Evolutionary conservation across 2,797 vertebrate species (phyloP), one percentile per base, ranked within the genome.

Genomic region (Thripadectes ignobilis): DNA sequence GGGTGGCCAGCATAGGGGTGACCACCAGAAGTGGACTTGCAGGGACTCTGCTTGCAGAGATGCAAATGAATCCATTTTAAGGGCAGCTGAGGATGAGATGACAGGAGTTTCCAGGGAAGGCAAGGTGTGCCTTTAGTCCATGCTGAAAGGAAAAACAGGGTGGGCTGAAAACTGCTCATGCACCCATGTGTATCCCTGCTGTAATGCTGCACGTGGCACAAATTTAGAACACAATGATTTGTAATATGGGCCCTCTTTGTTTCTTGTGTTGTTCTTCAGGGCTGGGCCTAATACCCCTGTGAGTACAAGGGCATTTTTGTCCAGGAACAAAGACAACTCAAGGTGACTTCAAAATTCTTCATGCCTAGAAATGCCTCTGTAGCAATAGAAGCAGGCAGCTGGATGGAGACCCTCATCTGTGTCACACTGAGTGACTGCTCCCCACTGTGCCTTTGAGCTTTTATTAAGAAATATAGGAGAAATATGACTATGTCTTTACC

Each of bases 81-180:
- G 49, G 34, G n/a, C 12, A 69, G 27, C 18, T 54, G 36, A 38
- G 7, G 2, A 41, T 13, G 30, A 66, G 15, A 9, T 9, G 13
- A 52, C 4, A 55, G 38, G 20, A 85, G 32, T 14, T 73, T 55
- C 23, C 36, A 26, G 21, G 43, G n/a, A 67, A 51, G 43, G 30
- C 9, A 72, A 89, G 39, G 13, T 18, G 7, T 15, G 2, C 26
- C 16, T 67, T 61, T 41, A 39, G 22, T 34, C 41, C 14, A 7
- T 34, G 27, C 34, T 49, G 23, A 85, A 36, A 7, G 30, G 23
- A 32, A 81, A 62, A 79, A 0, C 16, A n/a, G 63, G 24, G 30
- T 3, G 3, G 8, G 3, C 2, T 89, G 59, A 22, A 77, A 91
- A 81, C 26, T 0, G 5, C 23, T 72, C 21, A n/a, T 0, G 0